Base-by-base conservation (phyloP, 2,888 invertebrate genomes). In the Siphlonurus alternatus region DNA sequence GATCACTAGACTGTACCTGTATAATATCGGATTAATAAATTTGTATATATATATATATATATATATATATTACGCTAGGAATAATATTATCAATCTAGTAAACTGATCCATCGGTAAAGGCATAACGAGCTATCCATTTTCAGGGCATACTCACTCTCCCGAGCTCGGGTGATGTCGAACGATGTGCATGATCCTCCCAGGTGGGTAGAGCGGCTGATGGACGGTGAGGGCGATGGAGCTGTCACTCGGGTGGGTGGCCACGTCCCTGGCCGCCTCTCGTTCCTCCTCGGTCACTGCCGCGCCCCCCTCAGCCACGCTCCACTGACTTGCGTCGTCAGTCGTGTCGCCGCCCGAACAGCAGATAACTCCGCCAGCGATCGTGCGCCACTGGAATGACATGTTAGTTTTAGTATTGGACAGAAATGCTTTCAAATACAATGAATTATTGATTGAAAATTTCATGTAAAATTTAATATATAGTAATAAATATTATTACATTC, bases 111-210 rank as follows among this genome's bases (percentile, higher is more conserved):
- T 18, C n/a, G n/a, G 7, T n/a, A 25, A 51, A 19, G 10, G 19
- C 53, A 62, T 63, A n/a, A n/a, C n/a, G n/a, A n/a, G n/a, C n/a
- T n/a, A n/a, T n/a, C n/a, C n/a, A n/a, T n/a, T n/a, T n/a, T n/a
- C n/a, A n/a, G n/a, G 20, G 63, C 22, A 54, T 69, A 84, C 87
- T 84, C 77, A 89, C 89, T 86, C 85, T 72, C 85, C 83, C 71
- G 83, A 83, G 63, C 83, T 84, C 19, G 89, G 88, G 78, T 92
- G 91, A 75, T 89, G 89, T 65, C 91, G 78, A 62, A 93, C 90
- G 61, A 93, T 85, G 73, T 92, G 92, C 66, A 93, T 88, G 69
- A 92, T 90, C 71, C 84, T 81, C 5, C 92, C 92, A 2, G 93
- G 92, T 64, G 89, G 91, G 76, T 86, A 92, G 61, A 93, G 79